Evolutionary conservation across 2,113 vertebrate species (phyloP), one percentile per base, ranked within the genome.

Genomic region (Lucifuga dentata): DNA sequence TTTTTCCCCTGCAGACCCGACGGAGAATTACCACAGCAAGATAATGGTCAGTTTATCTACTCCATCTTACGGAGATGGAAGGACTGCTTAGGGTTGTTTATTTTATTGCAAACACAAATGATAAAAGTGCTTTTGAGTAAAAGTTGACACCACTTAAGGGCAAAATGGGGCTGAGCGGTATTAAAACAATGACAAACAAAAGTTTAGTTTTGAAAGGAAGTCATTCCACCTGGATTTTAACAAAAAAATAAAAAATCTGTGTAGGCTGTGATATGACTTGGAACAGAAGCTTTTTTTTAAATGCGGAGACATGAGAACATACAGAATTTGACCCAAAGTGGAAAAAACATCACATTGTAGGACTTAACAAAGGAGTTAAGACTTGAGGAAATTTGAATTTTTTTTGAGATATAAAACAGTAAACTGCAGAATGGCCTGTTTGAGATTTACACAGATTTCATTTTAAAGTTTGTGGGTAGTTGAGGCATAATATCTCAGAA

Each of bases 61-160:
- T 62, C 48, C 21, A 36, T 57, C 38, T 76, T 11, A 26, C 38
- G 23, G 8, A 53, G 68, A 77, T 77, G 36, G 74, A 83, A 85
- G 51, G 39, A 52, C 24, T 7, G 40, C 70, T 57, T 15, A 5
- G 20, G 29, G 62, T 58, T 52, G 68, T 72, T 78, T 63, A 68
- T 72, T 58, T 43, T 36, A 40, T n/a, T 40, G 69, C 62, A 51
- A 68, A 69, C 36, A 49, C 46, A 35, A 46, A 26, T 16, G 69
- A 65, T 69, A 62, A 69, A 62, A 53, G 43, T 44, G 57, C 51
- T 55, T 39, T 38, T 3, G 11, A 45, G 40, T 45, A 19, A 45
- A 61, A 35, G 63, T 16, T 21, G 60, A 57, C 20, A 49, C 17
- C 58, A 50, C 53, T 79, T 41, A 35, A 0, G 5, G 35, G 26